Base-by-base conservation (phyloP, 2,888 invertebrate species). In the Andrena praecox region DNA sequence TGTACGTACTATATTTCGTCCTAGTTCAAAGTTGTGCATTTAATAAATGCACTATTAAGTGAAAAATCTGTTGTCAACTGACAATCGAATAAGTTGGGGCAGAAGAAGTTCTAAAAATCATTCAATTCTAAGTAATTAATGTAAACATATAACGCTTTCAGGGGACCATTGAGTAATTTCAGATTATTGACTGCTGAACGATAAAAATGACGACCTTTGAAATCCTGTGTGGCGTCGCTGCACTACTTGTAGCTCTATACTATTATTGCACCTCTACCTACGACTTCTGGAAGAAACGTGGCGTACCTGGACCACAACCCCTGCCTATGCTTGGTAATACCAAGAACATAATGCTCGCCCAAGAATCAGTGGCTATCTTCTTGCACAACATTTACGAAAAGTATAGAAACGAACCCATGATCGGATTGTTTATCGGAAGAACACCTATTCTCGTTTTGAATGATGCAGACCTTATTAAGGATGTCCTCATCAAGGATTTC, bases 401-500 rank as follows among this genome's bases (percentile, higher is more conserved):
- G 0, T 89, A 82, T 59, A 86, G 85, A 6, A 20, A 82, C 2
- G 91, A 91, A 29, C 82, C 79, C 1, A 54, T 94, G 29, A 92
- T 94, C 12, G 95, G 95, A 0, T 87, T 94, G 2, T 95, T 89
- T 75, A 88, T 85, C 4, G 85, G 91, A 4, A 90, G 92, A 0
- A 85, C 71, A 0, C 95, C 95, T 0, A 82, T 93, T n/a, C 71
- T 95, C 0, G 6, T 95, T 10, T 35, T 94, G 0, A 78, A 91
- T 1, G 94, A 91, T 80, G 93, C 94, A 0, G 92, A 94, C 6
- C 60, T 94, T 12, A 91, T 93, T 6, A 91, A 90, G 29, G 92
- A 93, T 4, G 87, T 95, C 0, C 89, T 94, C 16, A 93, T 95
- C 10, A 93, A 91, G 12, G 93, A 95, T 54, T 95, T 95, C 27